Evolutionary conservation across 2,888 invertebrate species (phyloP).

Genomic region (Tenthredo livida): DNA sequence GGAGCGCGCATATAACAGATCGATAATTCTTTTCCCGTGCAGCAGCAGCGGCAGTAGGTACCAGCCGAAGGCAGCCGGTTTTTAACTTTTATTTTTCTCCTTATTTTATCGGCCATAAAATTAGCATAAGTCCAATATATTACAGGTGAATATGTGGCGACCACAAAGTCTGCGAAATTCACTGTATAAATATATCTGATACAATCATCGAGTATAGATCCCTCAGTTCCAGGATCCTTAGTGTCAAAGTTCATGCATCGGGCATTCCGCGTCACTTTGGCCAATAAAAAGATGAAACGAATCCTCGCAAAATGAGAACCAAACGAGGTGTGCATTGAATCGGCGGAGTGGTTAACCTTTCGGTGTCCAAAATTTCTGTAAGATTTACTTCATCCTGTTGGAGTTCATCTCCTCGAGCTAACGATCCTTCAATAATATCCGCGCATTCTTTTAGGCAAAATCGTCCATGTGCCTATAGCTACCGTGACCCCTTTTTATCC

Average conservation of each 20-base stretch:
- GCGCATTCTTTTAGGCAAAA: background rate
- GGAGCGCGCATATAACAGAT: background rate
- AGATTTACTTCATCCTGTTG: too few relatives aligned
- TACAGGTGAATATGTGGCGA: conserved; percentile 57
- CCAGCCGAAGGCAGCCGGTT: background rate
- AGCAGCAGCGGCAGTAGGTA: background rate
- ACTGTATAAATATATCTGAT: conserved; percentile 15
- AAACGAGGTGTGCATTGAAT: too few relatives aligned
- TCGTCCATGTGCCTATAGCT: too few relatives aligned
- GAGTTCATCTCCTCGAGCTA: background rate
- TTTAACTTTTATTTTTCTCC: background rate
- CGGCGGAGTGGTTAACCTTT: too few relatives aligned
- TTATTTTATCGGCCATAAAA: conserved; percentile 64
- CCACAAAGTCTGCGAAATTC: conserved; percentile 2
- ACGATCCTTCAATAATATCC: background rate
- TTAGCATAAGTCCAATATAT: conserved; percentile 71
- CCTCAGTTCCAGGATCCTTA: background rate
- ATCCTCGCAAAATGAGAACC: too few relatives aligned
- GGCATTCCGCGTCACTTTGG: too few relatives aligned
- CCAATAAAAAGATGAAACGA: too few relatives aligned
- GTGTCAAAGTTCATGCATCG: background rate
- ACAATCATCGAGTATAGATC: background rate
- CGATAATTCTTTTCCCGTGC: conserved; percentile 10
- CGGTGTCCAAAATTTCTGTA: too few relatives aligned
- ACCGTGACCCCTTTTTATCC: background rate